Base-by-base conservation (phyloP, 2,113 vertebrate genomes). In the Dipodomys merriami region DNA sequence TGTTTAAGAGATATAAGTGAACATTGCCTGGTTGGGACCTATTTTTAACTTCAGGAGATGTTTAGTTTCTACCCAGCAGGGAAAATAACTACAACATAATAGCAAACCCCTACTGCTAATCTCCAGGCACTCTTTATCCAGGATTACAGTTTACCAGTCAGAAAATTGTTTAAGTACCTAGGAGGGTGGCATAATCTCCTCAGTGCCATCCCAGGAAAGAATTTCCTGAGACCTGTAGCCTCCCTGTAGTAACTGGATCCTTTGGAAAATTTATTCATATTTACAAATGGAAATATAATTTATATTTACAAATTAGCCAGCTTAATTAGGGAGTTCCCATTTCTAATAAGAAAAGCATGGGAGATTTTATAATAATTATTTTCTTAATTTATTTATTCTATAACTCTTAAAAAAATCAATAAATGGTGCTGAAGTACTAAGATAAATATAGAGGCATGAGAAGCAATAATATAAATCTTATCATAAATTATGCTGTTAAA, bases 131-230 rank as follows among this genome's bases (percentile, higher is more conserved):
- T 76, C 12, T 88, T 96, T 90, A 93, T 92, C 79, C 22, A 76
- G 91, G 86, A 97, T 95, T 96, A 96, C 74, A 80, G 53, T 95
- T 86, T 92, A 91, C 53, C 62, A 95, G 69, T 77, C 35, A 84
- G n/a, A 64, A 91, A 93, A 88, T 87, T 94, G 77, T 94, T 88
- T 67, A 83, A 90, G 91, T 30, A n/a, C 76, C 20, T 88, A 33
- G 69, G 86, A 95, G 33, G 22, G 35, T 49, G 86, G 29, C n/a
- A 23, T 46, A 90, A 88, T 83, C 83, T 83, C 73, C 80, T 71
- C 49, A 5, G 71, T 68, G 71, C 7, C 20, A 39, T 29, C 46
- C n/a, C 44, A 39, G 57, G 62, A 80, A 27, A 83, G 27, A 84
- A 67, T 30, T 86, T 7, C 60, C 46, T 53, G 2, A 83, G 65